A percentile compares a stretch with the other conserved stretches of the same genome.
Evolutionary conservation across 2,888 invertebrate species (phyloP).

Genomic region (Lutraria lutraria): DNA sequence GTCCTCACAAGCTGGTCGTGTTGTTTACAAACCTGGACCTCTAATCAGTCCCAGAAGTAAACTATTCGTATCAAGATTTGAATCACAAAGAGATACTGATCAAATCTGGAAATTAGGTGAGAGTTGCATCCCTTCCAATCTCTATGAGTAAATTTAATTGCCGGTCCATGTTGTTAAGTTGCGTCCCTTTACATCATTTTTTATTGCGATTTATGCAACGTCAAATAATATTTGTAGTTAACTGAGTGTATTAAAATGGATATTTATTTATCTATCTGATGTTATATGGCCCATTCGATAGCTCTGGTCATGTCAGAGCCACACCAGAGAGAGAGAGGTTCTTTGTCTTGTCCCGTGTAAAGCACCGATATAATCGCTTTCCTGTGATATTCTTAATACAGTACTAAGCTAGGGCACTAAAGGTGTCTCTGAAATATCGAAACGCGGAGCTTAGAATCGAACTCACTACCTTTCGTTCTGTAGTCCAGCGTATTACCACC

Average conservation of each 20-base stretch:
- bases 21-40: conserved; percentile 49
- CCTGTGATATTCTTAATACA: too few species aligned
- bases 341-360: too few species aligned
- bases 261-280: neutral
- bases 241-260: neutral
- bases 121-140: neutral
- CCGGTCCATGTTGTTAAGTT: neutral
- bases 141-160: neutral
- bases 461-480: too few species aligned
- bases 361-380: too few species aligned
- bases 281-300: too few species aligned
- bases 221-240: neutral
- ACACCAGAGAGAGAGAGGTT: too few species aligned
- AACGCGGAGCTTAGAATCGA: too few species aligned
- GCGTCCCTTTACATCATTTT: neutral
- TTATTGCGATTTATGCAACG: neutral
- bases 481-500: too few species aligned
- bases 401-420: too few species aligned
- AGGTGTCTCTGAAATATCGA: too few species aligned
- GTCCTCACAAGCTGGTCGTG: conserved; percentile 52
- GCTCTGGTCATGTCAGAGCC: too few species aligned
- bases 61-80: conserved; percentile 52
- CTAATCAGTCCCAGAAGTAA: conserved; percentile 57
- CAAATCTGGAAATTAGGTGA: conserved; percentile 56
- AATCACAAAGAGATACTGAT: conserved; percentile 50